phyloP scores from a whole-genome alignment of 2,888 invertebrate genomes.

The Yponomeuta plumbellus region DNA sequence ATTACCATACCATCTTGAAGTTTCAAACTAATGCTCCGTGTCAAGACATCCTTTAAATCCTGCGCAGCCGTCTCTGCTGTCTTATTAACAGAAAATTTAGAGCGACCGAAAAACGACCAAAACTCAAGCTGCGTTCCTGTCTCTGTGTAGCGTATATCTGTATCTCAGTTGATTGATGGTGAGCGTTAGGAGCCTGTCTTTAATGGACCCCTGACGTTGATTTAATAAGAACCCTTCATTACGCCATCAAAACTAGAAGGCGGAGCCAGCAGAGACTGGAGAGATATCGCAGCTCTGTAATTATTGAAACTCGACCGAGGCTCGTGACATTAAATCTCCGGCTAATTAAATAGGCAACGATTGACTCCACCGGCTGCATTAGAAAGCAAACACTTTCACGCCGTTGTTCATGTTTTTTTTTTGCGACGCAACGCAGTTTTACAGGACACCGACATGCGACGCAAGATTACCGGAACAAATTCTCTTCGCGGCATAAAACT shows the following conservation, averaged over 20 bases:
- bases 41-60: constrained; percentile 7
- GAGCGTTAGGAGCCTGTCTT: constrained; percentile 44
- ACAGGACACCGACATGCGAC: constrained; percentile 19
- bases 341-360: constrained; percentile 28
- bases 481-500: constrained; percentile 29
- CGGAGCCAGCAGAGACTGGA: constrained; percentile 30
- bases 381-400: constrained; percentile 17
- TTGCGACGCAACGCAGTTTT: background rate
- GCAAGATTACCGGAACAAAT: constrained; percentile 4
- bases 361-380: constrained; percentile 16
- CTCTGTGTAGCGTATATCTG: background rate
- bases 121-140: background rate
- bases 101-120: constrained; percentile 3
- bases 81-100: constrained; percentile 7
- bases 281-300: constrained; percentile 28
- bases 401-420: background rate
- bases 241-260: constrained; percentile 45
- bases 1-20: constrained; percentile 11
- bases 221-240: constrained; percentile 75
- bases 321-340: constrained; percentile 23
- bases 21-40: background rate
- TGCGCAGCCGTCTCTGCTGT: background rate
- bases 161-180: constrained; percentile 60
- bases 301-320: constrained; percentile 30
- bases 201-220: constrained; percentile 74